A percentile compares a stretch with the other conserved stretches of the same genome.
phyloP scores from a whole-genome alignment of 2,888 invertebrate species.

The Clistopyga incitator region DNA sequence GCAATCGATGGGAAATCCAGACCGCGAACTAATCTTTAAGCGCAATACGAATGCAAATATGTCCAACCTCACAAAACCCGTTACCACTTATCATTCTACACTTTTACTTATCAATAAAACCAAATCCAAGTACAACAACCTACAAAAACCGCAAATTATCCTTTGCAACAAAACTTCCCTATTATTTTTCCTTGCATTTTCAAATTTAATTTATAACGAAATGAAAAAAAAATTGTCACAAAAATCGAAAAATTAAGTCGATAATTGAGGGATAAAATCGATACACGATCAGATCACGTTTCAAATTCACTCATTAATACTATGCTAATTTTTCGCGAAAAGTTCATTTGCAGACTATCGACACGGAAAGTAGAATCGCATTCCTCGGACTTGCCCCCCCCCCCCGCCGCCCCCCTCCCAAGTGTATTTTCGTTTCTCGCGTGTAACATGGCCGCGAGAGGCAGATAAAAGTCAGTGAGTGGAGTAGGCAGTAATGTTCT shows the following conservation, averaged over 20 bases:
- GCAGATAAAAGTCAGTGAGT: constrained; percentile 62
- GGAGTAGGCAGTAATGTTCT: constrained; percentile 49
- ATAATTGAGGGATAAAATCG: neutral
- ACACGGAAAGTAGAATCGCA: constrained; percentile 53
- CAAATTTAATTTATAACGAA: too few species aligned
- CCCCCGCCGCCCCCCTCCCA: constrained; percentile 32
- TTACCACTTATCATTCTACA: neutral
- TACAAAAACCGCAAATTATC: too few species aligned
- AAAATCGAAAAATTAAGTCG: neutral
- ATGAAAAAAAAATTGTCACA: too few species aligned
- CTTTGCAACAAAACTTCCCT: too few species aligned
- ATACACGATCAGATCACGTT: neutral
- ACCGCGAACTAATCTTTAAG: neutral
- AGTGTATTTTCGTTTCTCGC: constrained; percentile 67
- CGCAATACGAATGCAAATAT: neutral
- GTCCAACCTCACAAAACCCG: neutral
- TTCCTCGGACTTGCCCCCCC: constrained; percentile 43
- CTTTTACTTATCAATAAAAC: neutral
- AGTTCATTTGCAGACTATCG: constrained; percentile 49
- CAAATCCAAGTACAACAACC: neutral
- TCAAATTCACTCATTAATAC: neutral
- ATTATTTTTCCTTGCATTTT: neutral
- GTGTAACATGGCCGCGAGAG: constrained; percentile 63
- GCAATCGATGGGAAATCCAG: constrained; percentile 3
- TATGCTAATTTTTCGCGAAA: constrained; percentile 20